Percentiles rank a stretch among this genome's conserved stretches.
These are phyloP conservation scores for Lasioglossum marginatum DNA, from an alignment of 2,888 invertebrate genomes.

Conservation along the genomic window DNA sequence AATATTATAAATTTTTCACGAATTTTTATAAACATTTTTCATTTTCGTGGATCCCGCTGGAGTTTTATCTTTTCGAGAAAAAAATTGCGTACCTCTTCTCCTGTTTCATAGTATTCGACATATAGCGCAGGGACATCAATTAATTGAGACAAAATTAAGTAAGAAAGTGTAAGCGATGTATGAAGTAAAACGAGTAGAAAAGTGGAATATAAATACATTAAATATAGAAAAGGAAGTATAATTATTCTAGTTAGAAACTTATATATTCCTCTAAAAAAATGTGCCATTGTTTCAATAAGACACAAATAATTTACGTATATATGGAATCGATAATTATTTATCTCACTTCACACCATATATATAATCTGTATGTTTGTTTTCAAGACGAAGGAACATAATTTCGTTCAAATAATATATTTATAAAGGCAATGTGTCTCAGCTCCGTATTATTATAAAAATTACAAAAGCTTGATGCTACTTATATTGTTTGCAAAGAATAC, in stretches of 20 bases:
- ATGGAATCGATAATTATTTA: neutral
- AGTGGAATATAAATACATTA: constrained; percentile 31
- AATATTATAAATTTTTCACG: neutral
- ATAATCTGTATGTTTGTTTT: neutral
- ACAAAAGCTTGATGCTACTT: neutral
- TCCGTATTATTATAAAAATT: neutral
- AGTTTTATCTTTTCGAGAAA: neutral
- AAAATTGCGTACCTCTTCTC: constrained; percentile 46
- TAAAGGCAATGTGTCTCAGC: neutral
- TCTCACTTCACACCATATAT: neutral
- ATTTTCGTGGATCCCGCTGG: neutral
- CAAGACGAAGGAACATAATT: neutral
- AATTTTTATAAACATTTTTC: neutral
- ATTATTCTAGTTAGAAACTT: constrained; percentile 42
- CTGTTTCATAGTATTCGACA: constrained; percentile 2
- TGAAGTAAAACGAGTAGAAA: constrained; percentile 33
- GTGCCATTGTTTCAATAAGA: constrained; percentile 25
- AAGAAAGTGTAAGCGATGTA: constrained; percentile 29
- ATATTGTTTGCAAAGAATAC: neutral
- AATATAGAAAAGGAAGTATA: constrained; percentile 45
- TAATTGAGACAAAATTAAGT: constrained; percentile 30
- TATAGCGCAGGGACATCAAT: neutral
- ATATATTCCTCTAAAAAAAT: constrained; percentile 44
- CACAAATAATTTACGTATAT: neutral
- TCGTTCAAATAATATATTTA: neutral